These are phyloP conservation scores for Orchestia grillus DNA, from an alignment of 1,140 invertebrate genomes.

Conservation along the genomic window DNA sequence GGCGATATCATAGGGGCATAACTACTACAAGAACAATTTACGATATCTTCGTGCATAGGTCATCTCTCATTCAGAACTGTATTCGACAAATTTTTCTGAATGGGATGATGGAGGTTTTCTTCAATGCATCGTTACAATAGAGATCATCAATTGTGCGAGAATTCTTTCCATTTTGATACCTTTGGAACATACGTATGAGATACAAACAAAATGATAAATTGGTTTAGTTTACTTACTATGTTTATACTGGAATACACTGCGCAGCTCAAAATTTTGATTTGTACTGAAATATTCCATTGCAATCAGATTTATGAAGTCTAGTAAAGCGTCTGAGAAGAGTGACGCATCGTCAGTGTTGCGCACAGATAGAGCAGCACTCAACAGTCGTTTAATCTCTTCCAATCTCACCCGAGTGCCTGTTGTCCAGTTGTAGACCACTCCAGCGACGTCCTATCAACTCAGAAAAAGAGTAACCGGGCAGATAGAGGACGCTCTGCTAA, in stretches of 20 bases:
- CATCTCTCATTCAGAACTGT: too few relatives aligned
- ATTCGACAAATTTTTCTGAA: too few relatives aligned
- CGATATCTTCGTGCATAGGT: too few relatives aligned
- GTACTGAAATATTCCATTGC: too few relatives aligned
- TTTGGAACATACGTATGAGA: too few relatives aligned
- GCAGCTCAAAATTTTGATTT: too few relatives aligned
- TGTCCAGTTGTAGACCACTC: neutral
- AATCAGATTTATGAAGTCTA: neutral
- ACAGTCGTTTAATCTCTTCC: constrained; percentile 1
- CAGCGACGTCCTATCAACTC: neutral
- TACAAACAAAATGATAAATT: too few relatives aligned
- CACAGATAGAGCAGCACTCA: neutral
- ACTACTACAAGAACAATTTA: too few relatives aligned
- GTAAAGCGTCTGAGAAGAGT: neutral
- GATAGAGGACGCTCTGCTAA: neutral
- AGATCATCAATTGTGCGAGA: neutral
- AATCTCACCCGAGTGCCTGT: neutral
- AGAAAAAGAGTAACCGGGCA: neutral
- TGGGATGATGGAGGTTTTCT: too few relatives aligned
- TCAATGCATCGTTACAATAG: neutral
- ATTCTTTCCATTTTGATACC: neutral
- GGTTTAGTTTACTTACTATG: too few relatives aligned
- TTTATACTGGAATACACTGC: too few relatives aligned
- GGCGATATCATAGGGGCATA: too few relatives aligned
- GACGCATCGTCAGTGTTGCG: neutral